Evolutionary conservation across 2,113 vertebrate genomes (phyloP).

Genomic region (Bufo bufo): DNA sequence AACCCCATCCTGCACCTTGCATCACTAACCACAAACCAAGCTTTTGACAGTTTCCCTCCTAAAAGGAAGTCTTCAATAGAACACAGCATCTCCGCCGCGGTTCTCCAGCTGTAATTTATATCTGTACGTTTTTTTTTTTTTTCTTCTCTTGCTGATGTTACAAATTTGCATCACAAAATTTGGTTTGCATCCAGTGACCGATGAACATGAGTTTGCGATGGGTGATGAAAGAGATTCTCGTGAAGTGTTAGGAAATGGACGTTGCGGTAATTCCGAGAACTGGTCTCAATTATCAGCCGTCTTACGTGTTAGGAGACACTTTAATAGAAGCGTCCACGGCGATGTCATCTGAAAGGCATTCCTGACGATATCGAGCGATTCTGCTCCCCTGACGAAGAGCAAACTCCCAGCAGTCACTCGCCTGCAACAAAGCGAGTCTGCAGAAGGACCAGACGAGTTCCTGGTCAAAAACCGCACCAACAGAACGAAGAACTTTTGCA

Average conservation of each 20-base stretch:
- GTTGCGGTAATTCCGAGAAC: not conserved
- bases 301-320: not conserved
- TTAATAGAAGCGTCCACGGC: not conserved
- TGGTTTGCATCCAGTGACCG: not conserved
- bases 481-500: not conserved
- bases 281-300: not conserved
- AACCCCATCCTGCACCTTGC: not conserved
- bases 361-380: not conserved
- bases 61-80: not conserved
- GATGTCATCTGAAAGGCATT: slow-evolving; percentile 21
- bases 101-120: not conserved
- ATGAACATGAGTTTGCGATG: not conserved
- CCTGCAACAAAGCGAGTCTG: not conserved
- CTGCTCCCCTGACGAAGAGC: not conserved
- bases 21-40: not conserved
- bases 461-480: not conserved
- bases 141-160: not conserved
- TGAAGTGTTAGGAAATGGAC: not conserved
- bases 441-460: not conserved
- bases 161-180: not conserved
- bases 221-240: not conserved
- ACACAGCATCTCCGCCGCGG: not conserved
- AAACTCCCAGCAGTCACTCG: slow-evolving; percentile 1
- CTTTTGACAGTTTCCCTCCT: slow-evolving; percentile 13
- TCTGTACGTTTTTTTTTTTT: not conserved